Conservation (phyloP, 2,888 invertebrate genomes). For the Phalangium opilio region DNA sequence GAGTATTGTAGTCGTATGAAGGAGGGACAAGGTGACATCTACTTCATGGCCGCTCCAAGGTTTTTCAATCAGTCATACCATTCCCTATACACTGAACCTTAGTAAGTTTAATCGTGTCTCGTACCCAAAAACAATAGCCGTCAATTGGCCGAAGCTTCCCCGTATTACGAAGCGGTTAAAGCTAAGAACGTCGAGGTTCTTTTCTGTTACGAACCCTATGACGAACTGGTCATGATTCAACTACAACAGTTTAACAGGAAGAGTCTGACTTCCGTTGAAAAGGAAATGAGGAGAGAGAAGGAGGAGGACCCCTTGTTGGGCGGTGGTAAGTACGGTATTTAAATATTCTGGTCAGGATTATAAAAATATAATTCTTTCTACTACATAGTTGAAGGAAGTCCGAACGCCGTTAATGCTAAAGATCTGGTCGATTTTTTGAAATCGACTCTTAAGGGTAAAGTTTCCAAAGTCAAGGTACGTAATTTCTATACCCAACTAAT, state of each 20-base stretch:
- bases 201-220: slow-evolving; percentile 93
- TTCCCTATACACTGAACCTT: too few species aligned
- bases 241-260: slow-evolving; percentile 60
- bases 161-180: slow-evolving; percentile 84
- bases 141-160: slow-evolving; percentile 76
- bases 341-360: too few species aligned
- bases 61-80: slow-evolving; percentile 26
- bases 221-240: slow-evolving; percentile 84
- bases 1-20: slow-evolving; percentile 66
- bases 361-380: slow-evolving; percentile 8
- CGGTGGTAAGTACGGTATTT: slow-evolving; percentile 3
- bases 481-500: neutral
- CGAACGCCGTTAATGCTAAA: slow-evolving; percentile 58
- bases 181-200: slow-evolving; percentile 75
- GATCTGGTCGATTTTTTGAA: slow-evolving; percentile 64
- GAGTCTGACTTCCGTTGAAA: slow-evolving; percentile 75
- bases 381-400: slow-evolving; percentile 48
- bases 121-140: slow-evolving; percentile 44
- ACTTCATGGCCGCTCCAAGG: slow-evolving; percentile 86
- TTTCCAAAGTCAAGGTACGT: slow-evolving; percentile 51
- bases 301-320: slow-evolving; percentile 22
- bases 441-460: slow-evolving; percentile 56
- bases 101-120: too few species aligned
- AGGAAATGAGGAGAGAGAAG: slow-evolving; percentile 66
- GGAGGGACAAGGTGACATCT: slow-evolving; percentile 67